Base-by-base conservation (phyloP, 1,140 invertebrate genomes). In the Capitella teleta region DNA sequence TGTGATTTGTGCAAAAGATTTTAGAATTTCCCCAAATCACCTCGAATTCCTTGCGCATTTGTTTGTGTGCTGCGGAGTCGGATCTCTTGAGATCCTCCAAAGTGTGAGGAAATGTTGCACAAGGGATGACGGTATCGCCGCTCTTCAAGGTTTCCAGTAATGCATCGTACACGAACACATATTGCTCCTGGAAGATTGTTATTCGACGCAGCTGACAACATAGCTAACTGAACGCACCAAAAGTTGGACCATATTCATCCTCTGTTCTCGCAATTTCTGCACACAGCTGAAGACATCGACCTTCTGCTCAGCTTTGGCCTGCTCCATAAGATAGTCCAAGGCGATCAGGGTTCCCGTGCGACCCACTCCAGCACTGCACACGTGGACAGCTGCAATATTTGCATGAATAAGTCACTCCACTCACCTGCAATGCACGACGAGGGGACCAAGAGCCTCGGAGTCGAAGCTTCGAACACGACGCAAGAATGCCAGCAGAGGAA, bases 91-190 rank as follows among this genome's bases (percentile, higher is more conserved):
- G n/a, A n/a, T n/a, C n/a, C n/a, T n/a, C n/a, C n/a, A n/a, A n/a
- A n/a, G n/a, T n/a, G n/a, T n/a, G n/a, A n/a, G n/a, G n/a, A n/a
- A n/a, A n/a, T n/a, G n/a, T n/a, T n/a, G n/a, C n/a, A n/a, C n/a
- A n/a, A n/a, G n/a, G n/a, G n/a, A n/a, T n/a, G n/a, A n/a, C n/a
- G n/a, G n/a, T n/a, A n/a, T n/a, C n/a, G n/a, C n/a, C n/a, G n/a
- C n/a, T n/a, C n/a, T n/a, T n/a, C 24, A 52, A 28, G 24, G 44
- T 45, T 21, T 52, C 51, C 26, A 52, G 28, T 14, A 52, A 37
- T 21, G 51, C 51, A 43, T 89, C 85, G 72, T 97, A 96, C 51
- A 97, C 85, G 74, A 97, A 98, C 54, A 96, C 87, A 70, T 96
- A 97, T 77, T 97, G 92, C 79, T 95, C 94, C 79, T 93, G 70